A percentile compares a stretch with the other conserved stretches of the same genome.
phyloP scores from a whole-genome alignment of 2,797 vertebrate genomes.

The Spinibarbus caldwelli region DNA sequence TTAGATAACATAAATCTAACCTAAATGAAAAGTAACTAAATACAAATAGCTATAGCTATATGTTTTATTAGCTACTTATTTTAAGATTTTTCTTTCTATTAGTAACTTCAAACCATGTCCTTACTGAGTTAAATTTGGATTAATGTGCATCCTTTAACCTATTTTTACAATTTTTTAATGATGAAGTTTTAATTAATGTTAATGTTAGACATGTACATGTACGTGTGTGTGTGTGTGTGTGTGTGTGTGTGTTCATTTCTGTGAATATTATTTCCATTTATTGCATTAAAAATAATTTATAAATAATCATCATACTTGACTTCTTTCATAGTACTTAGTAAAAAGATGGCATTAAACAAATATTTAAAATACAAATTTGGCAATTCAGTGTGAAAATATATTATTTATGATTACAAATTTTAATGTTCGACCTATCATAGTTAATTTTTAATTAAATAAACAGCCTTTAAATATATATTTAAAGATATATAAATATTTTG shows the following conservation, averaged over 20 bases:
- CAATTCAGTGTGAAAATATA: not conserved
- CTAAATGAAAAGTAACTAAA: not conserved
- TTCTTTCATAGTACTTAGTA: too few species aligned
- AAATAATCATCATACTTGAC: too few species aligned
- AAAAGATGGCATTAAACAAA: too few species aligned
- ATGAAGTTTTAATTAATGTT: not conserved
- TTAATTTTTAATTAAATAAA: not conserved
- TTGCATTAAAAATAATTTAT: too few species aligned
- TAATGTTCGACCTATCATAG: not conserved
- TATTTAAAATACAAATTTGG: too few species aligned
- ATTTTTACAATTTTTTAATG: not conserved
- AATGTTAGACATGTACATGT: too few species aligned
- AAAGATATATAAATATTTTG: too few species aligned
- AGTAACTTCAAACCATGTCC: not conserved
- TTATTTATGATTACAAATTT: not conserved
- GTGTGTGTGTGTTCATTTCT: too few species aligned
- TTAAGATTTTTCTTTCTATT: too few species aligned
- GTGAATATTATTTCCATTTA: too few species aligned
- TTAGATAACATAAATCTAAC: not conserved
- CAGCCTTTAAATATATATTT: not conserved
- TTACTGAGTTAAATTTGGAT: not conserved
- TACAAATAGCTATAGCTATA: not conserved
- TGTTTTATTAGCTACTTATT: not conserved
- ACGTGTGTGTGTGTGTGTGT: too few species aligned
- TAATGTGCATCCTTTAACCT: not conserved